These are phyloP conservation scores for Caenorhabditis latens DNA, from an alignment of 1,140 invertebrate genomes.

Conservation along the genomic window DNA sequence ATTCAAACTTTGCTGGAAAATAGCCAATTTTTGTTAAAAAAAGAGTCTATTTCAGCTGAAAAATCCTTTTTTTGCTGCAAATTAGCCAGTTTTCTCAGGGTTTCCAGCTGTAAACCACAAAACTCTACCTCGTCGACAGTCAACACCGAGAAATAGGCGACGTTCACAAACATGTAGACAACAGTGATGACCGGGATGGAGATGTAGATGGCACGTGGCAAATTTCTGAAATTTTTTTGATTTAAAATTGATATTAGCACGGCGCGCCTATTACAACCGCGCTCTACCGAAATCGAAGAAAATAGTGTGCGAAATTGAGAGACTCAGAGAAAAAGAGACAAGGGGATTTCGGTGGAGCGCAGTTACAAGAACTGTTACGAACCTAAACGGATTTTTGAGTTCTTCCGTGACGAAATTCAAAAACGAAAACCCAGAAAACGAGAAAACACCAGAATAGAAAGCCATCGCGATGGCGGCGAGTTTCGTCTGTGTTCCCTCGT, in stretches of 20 bases:
- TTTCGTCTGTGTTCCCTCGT: constrained; percentile 88
- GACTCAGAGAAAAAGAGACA: too few relatives aligned
- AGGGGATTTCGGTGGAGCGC: too few relatives aligned
- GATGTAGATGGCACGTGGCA: constrained; percentile 90
- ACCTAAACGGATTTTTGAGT: constrained; percentile 83
- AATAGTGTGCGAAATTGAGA: too few relatives aligned
- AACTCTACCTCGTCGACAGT: constrained; percentile 83
- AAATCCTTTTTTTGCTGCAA: too few relatives aligned
- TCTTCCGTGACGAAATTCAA: constrained; percentile 83
- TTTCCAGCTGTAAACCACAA: not conserved
- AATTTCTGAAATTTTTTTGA: constrained; percentile 82
- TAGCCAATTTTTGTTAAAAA: too few relatives aligned
- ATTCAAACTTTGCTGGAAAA: too few relatives aligned
- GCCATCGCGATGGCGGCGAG: constrained; percentile 92
- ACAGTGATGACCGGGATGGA: constrained; percentile 90
- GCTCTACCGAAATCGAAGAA: too few relatives aligned
- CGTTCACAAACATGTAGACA: constrained; percentile 89
- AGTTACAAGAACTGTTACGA: too few relatives aligned
- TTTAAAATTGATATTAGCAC: too few relatives aligned
- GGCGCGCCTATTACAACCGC: too few relatives aligned
- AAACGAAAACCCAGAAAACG: not conserved
- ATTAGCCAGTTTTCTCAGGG: too few relatives aligned
- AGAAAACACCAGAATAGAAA: constrained; percentile 89
- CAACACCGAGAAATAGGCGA: constrained; percentile 91
- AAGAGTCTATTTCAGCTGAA: too few relatives aligned